A percentile compares a stretch with the other conserved stretches of the same genome.
These are phyloP conservation scores for Pao palembangensis DNA, from an alignment of 2,113 vertebrate genomes.

Conservation along the genomic window DNA sequence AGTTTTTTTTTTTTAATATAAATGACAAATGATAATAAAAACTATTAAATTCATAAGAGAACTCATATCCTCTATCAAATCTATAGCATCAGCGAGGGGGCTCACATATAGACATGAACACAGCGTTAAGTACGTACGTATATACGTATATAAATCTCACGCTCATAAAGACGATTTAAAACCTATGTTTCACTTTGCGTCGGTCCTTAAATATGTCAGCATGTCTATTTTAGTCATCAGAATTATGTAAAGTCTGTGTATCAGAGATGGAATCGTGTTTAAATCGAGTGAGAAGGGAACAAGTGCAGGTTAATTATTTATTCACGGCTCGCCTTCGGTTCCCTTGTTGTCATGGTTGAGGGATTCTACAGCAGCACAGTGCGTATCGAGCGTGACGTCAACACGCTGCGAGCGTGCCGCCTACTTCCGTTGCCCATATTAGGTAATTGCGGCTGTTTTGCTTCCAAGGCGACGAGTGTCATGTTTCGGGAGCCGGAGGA, in stretches of 20 bases:
- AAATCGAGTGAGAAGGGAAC: conserved; percentile 41
- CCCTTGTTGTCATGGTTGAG: conserved; percentile 46
- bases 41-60: too few species aligned
- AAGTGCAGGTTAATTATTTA: conserved; percentile 58
- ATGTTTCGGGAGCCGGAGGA: conserved; percentile 29
- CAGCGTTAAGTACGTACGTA: too few species aligned
- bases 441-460: conserved; percentile 69
- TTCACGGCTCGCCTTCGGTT: conserved; percentile 37
- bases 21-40: too few species aligned
- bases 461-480: conserved; percentile 64
- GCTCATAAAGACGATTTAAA: not conserved
- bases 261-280: conserved; percentile 12
- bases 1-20: too few species aligned
- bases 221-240: conserved; percentile 20
- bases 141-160: too few species aligned
- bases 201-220: conserved; percentile 1
- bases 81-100: too few species aligned
- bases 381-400: conserved; percentile 59
- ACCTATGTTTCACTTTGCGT: not conserved
- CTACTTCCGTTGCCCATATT: conserved; percentile 71
- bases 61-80: too few species aligned
- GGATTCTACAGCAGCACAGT: conserved; percentile 28
- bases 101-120: too few species aligned
- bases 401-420: conserved; percentile 31
- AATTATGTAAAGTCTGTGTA: conserved; percentile 30